Evolutionary conservation across 2,113 vertebrate species (phyloP).

Genomic region (Hyaena hyaena): DNA sequence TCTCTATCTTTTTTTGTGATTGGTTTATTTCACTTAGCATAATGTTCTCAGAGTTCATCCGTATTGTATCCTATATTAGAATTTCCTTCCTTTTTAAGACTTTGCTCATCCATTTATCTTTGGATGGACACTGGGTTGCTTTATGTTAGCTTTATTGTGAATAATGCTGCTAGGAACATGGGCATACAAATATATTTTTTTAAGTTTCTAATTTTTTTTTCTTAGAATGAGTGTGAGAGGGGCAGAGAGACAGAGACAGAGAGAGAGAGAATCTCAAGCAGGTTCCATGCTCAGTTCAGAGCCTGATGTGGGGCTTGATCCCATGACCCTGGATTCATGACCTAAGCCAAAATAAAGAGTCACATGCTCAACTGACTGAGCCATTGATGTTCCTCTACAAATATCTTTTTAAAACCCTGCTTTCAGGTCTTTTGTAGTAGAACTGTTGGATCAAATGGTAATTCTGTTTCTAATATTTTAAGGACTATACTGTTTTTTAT

Average conservation of each 20-base stretch:
- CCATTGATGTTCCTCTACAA: not conserved
- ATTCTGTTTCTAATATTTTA: conserved; percentile 1
- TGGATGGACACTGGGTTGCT: not conserved
- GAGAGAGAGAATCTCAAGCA: too few relatives aligned
- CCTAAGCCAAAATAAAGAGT: too few relatives aligned
- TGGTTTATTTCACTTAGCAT: not conserved
- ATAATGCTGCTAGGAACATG: not conserved
- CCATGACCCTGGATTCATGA: too few relatives aligned
- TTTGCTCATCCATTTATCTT: not conserved
- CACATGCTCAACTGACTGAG: too few relatives aligned
- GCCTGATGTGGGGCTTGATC: too few relatives aligned
- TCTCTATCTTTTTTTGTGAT: not conserved
- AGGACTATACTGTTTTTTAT: not conserved
- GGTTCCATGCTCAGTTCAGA: too few relatives aligned
- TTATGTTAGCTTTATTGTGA: not conserved
- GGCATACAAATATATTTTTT: not conserved
- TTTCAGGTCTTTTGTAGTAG: not conserved
- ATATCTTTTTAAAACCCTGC: not conserved
- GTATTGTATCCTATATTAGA: not conserved
- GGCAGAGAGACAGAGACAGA: too few relatives aligned
- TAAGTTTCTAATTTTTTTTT: too few relatives aligned
- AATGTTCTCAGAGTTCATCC: not conserved
- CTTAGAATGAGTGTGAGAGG: too few relatives aligned
- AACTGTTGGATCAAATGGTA: not conserved
- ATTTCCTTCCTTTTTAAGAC: not conserved